Conservation (phyloP, 2,797 vertebrate genomes). For the Distichodus sexfasciatus region DNA sequence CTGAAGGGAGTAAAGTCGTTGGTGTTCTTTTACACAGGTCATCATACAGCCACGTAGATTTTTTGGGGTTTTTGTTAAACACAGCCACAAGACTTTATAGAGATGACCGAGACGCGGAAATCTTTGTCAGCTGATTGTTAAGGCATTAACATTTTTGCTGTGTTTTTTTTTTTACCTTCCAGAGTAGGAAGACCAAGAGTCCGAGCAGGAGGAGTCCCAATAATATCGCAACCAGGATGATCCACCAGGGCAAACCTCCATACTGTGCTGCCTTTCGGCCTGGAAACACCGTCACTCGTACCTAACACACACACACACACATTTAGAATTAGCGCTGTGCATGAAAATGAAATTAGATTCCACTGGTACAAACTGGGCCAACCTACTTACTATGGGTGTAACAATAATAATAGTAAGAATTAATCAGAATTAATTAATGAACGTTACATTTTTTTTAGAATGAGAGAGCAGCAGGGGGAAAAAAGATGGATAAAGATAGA, state of each 20-base stretch:
- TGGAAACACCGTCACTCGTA: constrained; percentile 87
- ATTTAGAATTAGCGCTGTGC: too few species aligned
- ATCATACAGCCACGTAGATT: background rate
- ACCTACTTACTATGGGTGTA: too few species aligned
- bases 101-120: too few species aligned
- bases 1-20: constrained; percentile 77
- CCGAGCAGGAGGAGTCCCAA: constrained; percentile 87
- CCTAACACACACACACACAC: constrained; percentile 62
- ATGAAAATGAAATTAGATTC: too few species aligned
- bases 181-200: constrained; percentile 87
- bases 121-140: background rate
- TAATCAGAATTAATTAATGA: too few species aligned
- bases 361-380: too few species aligned
- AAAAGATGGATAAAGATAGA: too few species aligned
- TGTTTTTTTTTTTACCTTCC: constrained; percentile 83
- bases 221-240: constrained; percentile 87
- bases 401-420: too few species aligned
- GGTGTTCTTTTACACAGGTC: constrained; percentile 19
- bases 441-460: too few species aligned
- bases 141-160: background rate
- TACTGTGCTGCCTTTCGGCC: constrained; percentile 76
- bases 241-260: constrained; percentile 90
- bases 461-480: too few species aligned
- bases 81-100: too few species aligned
- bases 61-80: too few species aligned